Evolutionary conservation across 2,113 vertebrate species (phyloP), one percentile per base, ranked within the genome.

Genomic region (Synodontis membranacea): DNA sequence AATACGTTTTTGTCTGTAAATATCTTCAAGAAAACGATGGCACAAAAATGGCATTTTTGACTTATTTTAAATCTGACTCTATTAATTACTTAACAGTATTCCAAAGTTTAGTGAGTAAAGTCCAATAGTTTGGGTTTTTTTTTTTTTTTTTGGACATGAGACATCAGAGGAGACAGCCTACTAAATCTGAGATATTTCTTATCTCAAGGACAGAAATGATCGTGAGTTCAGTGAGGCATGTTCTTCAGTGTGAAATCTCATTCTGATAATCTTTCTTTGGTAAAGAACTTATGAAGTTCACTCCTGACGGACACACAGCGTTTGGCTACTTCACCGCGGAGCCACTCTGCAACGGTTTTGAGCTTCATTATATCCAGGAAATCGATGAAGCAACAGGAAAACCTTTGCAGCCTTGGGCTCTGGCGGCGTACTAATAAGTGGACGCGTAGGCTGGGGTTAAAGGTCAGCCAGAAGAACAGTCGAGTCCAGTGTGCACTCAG

Each of bases 331-430:
- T 72, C 37, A 37, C 56, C 66, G 42, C 3, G 19, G 34, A 42
- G 48, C 8, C 68, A 19, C 23, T 52, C 48, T 12, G 48, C 48
- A 72, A 39, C 58, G 15, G 34, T n/a, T n/a, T 19, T 10, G 21
- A 44, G 68, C 83, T 84, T 72, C 83, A 58, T 70, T 58, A 58
- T 23, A 23, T n/a, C 19, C 50, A 84, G 37, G 8, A 44, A 84
- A 84, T 84, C 83, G 42, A 84, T 84, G 52, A 1, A 84, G 68
- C 44, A 83, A 68, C 82, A 52, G 82, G 48, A 50, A 50, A 70
- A 34, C n/a, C 62, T 39, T 70, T 37, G 34, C 11, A 48, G 28
- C 31, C 74, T 70, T 12, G 60, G 52, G 42, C 31, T 68, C 39
- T 23, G 58, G 72, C 64, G 80, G 74, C 48, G 76, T 58, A 84